These are phyloP conservation scores for Hucho hucho DNA, from an alignment of 2,113 vertebrate genomes.

Conservation along the genomic window DNA sequence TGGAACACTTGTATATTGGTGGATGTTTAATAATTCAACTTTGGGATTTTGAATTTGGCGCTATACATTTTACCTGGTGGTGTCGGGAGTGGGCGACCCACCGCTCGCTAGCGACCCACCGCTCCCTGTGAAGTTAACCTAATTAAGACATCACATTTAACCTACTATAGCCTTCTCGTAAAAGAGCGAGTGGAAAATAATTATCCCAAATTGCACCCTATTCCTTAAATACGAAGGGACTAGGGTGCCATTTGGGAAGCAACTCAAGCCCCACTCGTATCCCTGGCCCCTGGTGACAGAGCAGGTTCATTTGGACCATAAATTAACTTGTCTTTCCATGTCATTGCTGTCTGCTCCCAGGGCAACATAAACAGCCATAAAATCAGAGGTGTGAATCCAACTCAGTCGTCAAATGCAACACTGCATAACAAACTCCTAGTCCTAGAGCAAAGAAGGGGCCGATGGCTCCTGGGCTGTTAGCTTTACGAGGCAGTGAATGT, in stretches of 20 bases:
- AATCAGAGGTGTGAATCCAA: conserved; percentile 64
- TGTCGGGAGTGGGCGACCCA: no score
- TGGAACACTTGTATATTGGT: no score
- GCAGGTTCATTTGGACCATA: conserved; percentile 27
- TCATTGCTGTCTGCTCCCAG: conserved; percentile 42
- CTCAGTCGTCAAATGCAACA: conserved; percentile 48
- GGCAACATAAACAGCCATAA: conserved; percentile 45
- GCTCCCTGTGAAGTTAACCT: no score
- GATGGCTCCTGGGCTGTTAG: conserved; percentile 30
- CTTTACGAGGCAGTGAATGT: conserved; percentile 39
- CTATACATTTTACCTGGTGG: no score
- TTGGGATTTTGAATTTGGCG: no score
- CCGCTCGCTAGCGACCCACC: no score
- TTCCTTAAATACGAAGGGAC: not conserved
- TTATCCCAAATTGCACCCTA: no score
- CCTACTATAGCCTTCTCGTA: not conserved
- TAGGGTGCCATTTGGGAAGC: not conserved
- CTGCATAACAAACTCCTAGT: conserved; percentile 68
- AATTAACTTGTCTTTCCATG: conserved; percentile 49
- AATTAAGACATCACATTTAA: no score
- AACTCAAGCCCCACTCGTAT: not conserved
- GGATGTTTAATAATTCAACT: no score
- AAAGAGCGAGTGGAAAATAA: not conserved
- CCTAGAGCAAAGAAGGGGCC: not conserved
- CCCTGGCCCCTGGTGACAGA: conserved; percentile 9